A percentile compares a stretch with the other conserved stretches of the same genome.
Evolutionary conservation across 2,888 invertebrate species (phyloP).

Genomic region (Andrena camellia): DNA sequence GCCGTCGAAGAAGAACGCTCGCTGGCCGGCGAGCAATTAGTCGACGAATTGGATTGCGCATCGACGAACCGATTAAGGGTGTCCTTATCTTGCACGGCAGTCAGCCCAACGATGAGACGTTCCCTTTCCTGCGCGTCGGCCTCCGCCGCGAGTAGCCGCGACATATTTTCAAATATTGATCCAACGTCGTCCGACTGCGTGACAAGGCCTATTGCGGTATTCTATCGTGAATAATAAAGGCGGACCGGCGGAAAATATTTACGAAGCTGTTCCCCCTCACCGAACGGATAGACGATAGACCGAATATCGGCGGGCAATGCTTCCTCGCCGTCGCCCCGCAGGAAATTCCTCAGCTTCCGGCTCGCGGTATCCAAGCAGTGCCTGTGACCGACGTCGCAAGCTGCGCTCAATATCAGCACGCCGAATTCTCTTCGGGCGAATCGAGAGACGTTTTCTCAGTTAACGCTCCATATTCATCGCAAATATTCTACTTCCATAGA

Average conservation of each 20-base stretch:
- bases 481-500: too few species aligned
- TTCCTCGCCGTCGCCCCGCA: constrained; percentile 10
- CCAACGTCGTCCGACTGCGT: constrained; percentile 28
- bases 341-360: constrained; percentile 45
- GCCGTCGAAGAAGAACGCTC: not conserved
- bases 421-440: constrained; percentile 67
- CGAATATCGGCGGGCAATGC: constrained; percentile 65
- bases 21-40: constrained; percentile 5
- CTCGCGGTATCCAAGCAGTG: constrained; percentile 63
- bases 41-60: constrained; percentile 1
- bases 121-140: constrained; percentile 69
- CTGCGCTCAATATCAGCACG: constrained; percentile 64
- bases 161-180: constrained; percentile 63
- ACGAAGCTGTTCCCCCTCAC: constrained; percentile 49
- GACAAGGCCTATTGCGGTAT: constrained; percentile 30
- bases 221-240: constrained; percentile 38
- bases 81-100: constrained; percentile 57
- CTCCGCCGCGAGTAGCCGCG: constrained; percentile 56
- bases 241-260: constrained; percentile 24
- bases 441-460: constrained; percentile 31
- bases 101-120: constrained; percentile 65
- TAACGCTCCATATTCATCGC: not conserved
- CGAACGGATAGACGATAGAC: constrained; percentile 68
- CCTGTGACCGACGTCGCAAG: constrained; percentile 68
- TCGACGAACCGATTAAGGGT: constrained; percentile 62